Evolutionary conservation across 2,888 invertebrate genomes (phyloP).

Genomic region (Mythimna impura): DNA sequence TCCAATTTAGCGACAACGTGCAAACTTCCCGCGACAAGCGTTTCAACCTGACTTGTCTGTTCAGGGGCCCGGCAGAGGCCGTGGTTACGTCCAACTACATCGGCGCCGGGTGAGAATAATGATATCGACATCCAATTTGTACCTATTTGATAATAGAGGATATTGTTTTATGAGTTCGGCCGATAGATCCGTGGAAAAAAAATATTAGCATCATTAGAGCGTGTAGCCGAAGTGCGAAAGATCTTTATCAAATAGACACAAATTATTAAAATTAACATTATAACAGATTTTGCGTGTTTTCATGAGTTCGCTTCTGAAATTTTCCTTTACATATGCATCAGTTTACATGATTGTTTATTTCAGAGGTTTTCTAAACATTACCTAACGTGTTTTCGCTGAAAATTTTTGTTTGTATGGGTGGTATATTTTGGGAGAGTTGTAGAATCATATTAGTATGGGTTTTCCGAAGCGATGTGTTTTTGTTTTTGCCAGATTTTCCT

Average conservation of each 20-base stretch:
- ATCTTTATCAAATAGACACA: slow-evolving; percentile 55
- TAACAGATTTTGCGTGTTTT: slow-evolving; percentile 63
- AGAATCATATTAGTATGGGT: slow-evolving; percentile 55
- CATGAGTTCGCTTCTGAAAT: slow-evolving; percentile 59
- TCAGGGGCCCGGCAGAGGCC: slow-evolving; percentile 97
- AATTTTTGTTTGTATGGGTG: slow-evolving; percentile 66
- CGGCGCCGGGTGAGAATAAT: slow-evolving; percentile 94
- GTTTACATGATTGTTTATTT: slow-evolving; percentile 62
- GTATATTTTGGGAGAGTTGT: slow-evolving; percentile 69
- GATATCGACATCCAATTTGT: slow-evolving; percentile 40
- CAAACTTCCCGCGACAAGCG: slow-evolving; percentile 97
- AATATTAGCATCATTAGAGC: slow-evolving; percentile 27
- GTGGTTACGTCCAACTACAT: slow-evolving; percentile 98
- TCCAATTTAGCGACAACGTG: slow-evolving; percentile 97
- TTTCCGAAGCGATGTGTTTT: slow-evolving; percentile 59
- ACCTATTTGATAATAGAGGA: slow-evolving; percentile 69
- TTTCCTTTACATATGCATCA: slow-evolving; percentile 56
- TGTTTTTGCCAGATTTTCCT: slow-evolving; percentile 63
- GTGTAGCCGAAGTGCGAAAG: neutral
- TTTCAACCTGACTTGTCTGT: slow-evolving; percentile 97
- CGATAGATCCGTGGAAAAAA: neutral
- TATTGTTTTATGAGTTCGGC: slow-evolving; percentile 7
- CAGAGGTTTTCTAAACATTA: slow-evolving; percentile 64
- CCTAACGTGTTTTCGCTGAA: slow-evolving; percentile 62
- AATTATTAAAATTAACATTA: slow-evolving; percentile 52